Conservation (phyloP, 2,797 vertebrate species). For the Microctenopoma steveboyesi region DNA sequence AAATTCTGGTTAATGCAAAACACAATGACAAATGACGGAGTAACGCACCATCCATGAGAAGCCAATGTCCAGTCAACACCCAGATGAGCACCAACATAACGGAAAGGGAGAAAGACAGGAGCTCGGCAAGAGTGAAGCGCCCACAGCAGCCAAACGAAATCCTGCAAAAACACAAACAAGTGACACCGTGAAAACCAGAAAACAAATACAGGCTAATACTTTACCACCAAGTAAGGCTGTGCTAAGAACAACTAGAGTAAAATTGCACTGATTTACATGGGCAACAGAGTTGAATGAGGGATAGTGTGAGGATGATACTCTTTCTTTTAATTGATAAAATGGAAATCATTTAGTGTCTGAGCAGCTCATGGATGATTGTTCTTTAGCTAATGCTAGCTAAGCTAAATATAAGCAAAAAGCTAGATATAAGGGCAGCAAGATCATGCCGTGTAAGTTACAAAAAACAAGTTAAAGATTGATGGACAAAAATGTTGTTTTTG, state of each 20-base stretch:
- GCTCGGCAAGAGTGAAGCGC: slow-evolving; percentile 96
- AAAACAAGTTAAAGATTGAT: background rate
- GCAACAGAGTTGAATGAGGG: background rate
- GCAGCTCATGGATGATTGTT: too few relatives aligned
- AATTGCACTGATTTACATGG: background rate
- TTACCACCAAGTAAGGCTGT: background rate
- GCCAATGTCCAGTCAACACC: slow-evolving; percentile 99
- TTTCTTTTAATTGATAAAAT: background rate
- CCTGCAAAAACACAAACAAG: slow-evolving; percentile 72
- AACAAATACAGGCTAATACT: slow-evolving; percentile 1
- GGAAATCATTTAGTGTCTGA: too few relatives aligned
- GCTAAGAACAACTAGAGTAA: background rate
- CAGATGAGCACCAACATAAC: slow-evolving; percentile 99
- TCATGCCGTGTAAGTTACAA: too few relatives aligned
- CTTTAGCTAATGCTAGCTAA: too few relatives aligned
- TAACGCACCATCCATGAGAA: slow-evolving; percentile 96
- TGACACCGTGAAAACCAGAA: background rate
- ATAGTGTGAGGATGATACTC: background rate
- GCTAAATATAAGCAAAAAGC: too few relatives aligned
- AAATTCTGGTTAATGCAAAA: background rate
- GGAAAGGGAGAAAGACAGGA: slow-evolving; percentile 96
- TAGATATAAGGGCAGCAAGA: too few relatives aligned
- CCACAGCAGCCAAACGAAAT: slow-evolving; percentile 99
- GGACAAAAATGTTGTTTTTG: background rate
- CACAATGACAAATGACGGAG: background rate